Evolutionary conservation across 2,113 vertebrate species (phyloP).

Genomic region (Alethe diademata): DNA sequence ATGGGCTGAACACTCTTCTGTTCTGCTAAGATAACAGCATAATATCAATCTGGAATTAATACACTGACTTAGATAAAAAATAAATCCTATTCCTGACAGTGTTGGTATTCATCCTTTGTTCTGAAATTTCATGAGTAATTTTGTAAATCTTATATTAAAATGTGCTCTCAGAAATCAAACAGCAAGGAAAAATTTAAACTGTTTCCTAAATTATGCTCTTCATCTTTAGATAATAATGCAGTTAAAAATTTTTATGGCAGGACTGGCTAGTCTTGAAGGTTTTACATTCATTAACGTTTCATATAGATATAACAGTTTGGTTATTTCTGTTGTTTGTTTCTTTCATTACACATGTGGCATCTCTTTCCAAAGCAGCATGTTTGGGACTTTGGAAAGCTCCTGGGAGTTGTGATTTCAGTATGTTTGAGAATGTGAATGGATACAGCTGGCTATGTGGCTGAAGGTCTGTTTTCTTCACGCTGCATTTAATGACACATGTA

Average conservation of each 20-base stretch:
- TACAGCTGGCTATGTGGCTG: not conserved
- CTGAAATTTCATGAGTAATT: not conserved
- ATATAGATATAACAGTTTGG: not conserved
- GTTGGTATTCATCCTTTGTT: not conserved
- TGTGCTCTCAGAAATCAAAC: not conserved
- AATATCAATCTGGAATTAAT: conserved; percentile 13
- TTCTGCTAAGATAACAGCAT: conserved; percentile 25
- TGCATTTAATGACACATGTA: not conserved
- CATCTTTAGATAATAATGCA: not conserved
- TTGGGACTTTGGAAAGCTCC: not conserved
- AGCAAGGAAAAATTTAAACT: not conserved
- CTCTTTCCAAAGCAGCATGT: not conserved
- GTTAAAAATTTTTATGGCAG: not conserved
- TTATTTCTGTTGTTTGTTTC: not conserved
- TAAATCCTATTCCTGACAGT: not conserved
- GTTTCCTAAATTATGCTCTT: not conserved
- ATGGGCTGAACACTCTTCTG: not conserved
- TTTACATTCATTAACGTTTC: not conserved
- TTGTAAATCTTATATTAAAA: not conserved
- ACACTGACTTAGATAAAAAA: not conserved
- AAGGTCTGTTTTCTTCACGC: not conserved
- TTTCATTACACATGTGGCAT: not conserved
- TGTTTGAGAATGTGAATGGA: not conserved
- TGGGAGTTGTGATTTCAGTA: not conserved
- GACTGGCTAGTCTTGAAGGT: not conserved